phyloP scores from a whole-genome alignment of 2,888 invertebrate species.

The Herminia tarsipennalis region DNA sequence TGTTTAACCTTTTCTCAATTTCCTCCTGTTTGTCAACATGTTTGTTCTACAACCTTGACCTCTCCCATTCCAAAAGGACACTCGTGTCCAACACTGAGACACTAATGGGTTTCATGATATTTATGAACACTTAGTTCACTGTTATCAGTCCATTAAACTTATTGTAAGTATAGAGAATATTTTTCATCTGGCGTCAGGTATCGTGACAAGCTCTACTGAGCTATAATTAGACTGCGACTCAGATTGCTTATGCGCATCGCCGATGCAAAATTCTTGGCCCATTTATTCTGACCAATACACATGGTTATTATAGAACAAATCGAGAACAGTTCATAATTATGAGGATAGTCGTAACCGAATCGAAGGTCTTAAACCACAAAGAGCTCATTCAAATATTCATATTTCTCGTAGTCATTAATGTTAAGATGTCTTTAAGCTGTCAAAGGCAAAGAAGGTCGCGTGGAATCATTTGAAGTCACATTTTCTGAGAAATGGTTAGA shows the following conservation, averaged over 20 bases:
- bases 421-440: conserved; percentile 2
- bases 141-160: conserved; percentile 3
- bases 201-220: conserved; percentile 54
- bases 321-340: conserved; percentile 26
- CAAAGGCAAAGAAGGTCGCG: not conserved
- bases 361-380: conserved; percentile 8
- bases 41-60: no score
- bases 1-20: no score
- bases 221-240: conserved; percentile 71
- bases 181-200: conserved; percentile 58
- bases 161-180: conserved; percentile 20
- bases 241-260: conserved; percentile 67
- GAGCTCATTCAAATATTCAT: conserved; percentile 2
- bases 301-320: conserved; percentile 44
- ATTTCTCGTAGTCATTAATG: not conserved
- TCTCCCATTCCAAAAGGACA: not conserved
- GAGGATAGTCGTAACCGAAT: conserved; percentile 6
- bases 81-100: not conserved
- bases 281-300: conserved; percentile 55
- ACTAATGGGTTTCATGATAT: not conserved
- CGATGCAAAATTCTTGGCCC: conserved; percentile 68
- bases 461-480: not conserved
- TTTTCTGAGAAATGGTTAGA: conserved; percentile 1
- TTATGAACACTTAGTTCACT: conserved; percentile 1
- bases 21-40: no score